phyloP scores from a whole-genome alignment of 2,888 invertebrate species.

The Oxyteleia sp. region DNA sequence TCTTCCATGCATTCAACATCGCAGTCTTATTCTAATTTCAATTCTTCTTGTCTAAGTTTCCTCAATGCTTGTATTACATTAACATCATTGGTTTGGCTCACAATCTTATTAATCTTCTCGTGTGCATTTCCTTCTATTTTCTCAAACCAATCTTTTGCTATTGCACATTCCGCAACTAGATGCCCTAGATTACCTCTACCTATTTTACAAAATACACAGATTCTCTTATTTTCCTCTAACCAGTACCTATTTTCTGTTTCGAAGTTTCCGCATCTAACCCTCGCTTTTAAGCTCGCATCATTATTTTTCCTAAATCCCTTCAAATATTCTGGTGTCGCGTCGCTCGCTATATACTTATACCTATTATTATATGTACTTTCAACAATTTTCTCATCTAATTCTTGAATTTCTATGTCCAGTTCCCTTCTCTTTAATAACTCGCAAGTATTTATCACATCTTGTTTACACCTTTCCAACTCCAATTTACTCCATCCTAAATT shows the following conservation, averaged over 20 bases:
- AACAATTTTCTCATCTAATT: not conserved
- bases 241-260: not conserved
- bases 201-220: not conserved
- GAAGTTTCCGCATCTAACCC: not conserved
- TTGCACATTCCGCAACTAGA: not conserved
- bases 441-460: not conserved
- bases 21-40: not conserved
- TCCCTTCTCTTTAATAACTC: not conserved
- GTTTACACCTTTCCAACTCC: not conserved
- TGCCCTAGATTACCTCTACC: not conserved
- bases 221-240: not conserved
- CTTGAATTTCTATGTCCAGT: not conserved
- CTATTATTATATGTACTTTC: not conserved
- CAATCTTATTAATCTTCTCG: not conserved
- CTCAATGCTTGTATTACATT: not conserved
- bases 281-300: not conserved
- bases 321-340: not conserved
- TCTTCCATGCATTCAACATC: not conserved
- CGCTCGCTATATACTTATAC: not conserved
- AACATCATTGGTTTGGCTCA: not conserved
- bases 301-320: not conserved
- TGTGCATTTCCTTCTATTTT: not conserved
- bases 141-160: conserved; percentile 6
- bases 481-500: not conserved
- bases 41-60: too few relatives aligned